phyloP scores from a whole-genome alignment of 1,140 invertebrate species.

The Gryllus bimaculatus region DNA sequence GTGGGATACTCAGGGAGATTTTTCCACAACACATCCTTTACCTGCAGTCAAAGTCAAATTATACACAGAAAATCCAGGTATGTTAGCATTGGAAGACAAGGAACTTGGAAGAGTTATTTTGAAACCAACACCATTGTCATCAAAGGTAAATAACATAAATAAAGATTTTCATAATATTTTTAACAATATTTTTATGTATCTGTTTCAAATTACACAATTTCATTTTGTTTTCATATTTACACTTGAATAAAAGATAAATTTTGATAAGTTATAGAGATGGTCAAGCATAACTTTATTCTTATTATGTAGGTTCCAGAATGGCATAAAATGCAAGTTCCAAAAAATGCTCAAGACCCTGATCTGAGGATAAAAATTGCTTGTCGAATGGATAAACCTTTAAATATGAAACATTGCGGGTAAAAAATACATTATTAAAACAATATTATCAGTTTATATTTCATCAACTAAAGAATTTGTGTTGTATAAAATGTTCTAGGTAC shows the following conservation, averaged over 20 bases:
- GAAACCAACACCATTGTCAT: conserved; percentile 82
- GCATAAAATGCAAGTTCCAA: conserved; percentile 93
- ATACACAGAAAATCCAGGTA: conserved; percentile 95
- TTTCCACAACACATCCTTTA: conserved; percentile 92
- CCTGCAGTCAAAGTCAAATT: conserved; percentile 94
- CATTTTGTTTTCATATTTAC: neutral
- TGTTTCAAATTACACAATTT: neutral
- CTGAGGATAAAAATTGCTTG: conserved; percentile 95
- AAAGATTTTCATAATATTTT: no score
- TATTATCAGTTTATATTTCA: conserved; percentile 7
- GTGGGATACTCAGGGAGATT: conserved; percentile 98
- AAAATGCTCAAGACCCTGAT: conserved; percentile 91
- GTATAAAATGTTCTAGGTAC: conserved; percentile 47
- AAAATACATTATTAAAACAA: conserved; percentile 12
- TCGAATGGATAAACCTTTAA: conserved; percentile 96
- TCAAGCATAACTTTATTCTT: conserved; percentile 6
- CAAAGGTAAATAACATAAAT: conserved; percentile 49
- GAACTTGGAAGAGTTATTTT: conserved; percentile 92
- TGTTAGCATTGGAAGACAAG: conserved; percentile 96
- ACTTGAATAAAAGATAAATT: neutral
- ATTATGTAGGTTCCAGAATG: conserved; percentile 75
- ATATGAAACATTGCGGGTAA: conserved; percentile 97
- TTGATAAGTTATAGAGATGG: neutral
- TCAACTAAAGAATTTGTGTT: neutral
- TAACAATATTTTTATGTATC: no score